Percentiles rank a stretch among this genome's conserved stretches.
These are phyloP conservation scores for Aproaerema taeniolella DNA, from an alignment of 2,888 invertebrate genomes.

Conservation along the genomic window DNA sequence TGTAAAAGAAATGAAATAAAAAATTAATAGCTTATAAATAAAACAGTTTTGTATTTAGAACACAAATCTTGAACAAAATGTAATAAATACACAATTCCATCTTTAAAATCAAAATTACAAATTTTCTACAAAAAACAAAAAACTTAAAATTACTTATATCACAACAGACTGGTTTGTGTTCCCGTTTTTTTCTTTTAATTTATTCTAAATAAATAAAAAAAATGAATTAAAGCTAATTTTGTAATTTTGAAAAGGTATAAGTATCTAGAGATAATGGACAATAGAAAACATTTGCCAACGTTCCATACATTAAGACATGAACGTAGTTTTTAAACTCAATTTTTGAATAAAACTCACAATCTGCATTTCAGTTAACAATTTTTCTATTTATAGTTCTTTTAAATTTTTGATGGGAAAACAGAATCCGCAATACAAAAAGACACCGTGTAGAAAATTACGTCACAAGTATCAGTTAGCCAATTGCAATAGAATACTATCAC, in stretches of 20 bases:
- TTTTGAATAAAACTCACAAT: too few species aligned
- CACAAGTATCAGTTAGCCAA: slow-evolving; percentile 5
- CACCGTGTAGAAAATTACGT: too few species aligned
- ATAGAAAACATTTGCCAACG: too few species aligned
- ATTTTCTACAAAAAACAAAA: slow-evolving; percentile 35
- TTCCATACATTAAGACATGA: too few species aligned
- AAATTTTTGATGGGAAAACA: too few species aligned
- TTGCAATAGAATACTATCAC: slow-evolving; percentile 11
- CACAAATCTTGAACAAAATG: slow-evolving; percentile 38
- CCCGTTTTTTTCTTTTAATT: slow-evolving; percentile 37
- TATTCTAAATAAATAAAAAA: slow-evolving; percentile 61
- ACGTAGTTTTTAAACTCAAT: too few species aligned
- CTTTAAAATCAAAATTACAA: slow-evolving; percentile 34
- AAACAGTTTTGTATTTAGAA: slow-evolving; percentile 37
- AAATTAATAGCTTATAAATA: slow-evolving; percentile 29
- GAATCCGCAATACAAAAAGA: too few species aligned
- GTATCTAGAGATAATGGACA: too few species aligned
- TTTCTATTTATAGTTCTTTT: too few species aligned
- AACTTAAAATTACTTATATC: slow-evolving; percentile 69
- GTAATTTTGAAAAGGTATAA: neutral
- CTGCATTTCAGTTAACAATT: too few species aligned
- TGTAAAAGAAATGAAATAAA: slow-evolving; percentile 33
- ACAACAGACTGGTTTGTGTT: slow-evolving; percentile 69
- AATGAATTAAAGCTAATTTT: slow-evolving; percentile 65
- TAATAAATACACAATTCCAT: slow-evolving; percentile 35